Evolutionary conservation across 2,888 invertebrate genomes (phyloP), one percentile per base, ranked within the genome.

Genomic region (Pristionchus fissidentatus): DNA sequence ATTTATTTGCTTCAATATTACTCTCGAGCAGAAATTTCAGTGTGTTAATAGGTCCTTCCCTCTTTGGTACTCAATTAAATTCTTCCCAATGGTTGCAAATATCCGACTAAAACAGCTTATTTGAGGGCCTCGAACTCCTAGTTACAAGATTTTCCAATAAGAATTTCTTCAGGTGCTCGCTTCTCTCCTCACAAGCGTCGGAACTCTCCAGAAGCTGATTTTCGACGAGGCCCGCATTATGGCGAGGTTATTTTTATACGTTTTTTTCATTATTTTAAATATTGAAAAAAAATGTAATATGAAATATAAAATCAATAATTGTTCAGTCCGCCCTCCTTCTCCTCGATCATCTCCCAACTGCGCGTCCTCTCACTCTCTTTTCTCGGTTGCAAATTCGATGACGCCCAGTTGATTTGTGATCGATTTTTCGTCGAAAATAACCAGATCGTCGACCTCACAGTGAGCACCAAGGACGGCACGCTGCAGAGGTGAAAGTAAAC

Each of bases 281-380:
- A 10, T 29, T 15, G 8, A 19, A 49, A 26, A 32, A 62, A 7
- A n/a, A 52, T 70, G n/a, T 13, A 70, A 70, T 38, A 43, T 32
- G n/a, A 70, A 38, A 15, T n/a, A n/a, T n/a, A n/a, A n/a, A 22
- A 66, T 66, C 22, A 70, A 15, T 22, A 1, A 29, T 8, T 3
- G 46, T 77, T 29, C 75, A 77, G 75, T 35, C 75, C 75, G 3
- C 13, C 75, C 5, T 46, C 26, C 3, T 77, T 77, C 49, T 49
- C 75, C 19, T 49, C 75, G 5, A 15, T 77, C 32, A 49, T 77
- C 49, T 32, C 29, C 8, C 32, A 35, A 3, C 75, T 77, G 22
- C 32, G 52, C 46, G 75, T 77, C n/a, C 32, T 49, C 29, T 77
- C 75, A n/a, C 29, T 77, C 32, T 77, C 75, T 22, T 77, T 77